Base-by-base conservation (phyloP, 35 echinoderm and acorn worm genomes). In the Hemicentrotus pulcherrimus region DNA sequence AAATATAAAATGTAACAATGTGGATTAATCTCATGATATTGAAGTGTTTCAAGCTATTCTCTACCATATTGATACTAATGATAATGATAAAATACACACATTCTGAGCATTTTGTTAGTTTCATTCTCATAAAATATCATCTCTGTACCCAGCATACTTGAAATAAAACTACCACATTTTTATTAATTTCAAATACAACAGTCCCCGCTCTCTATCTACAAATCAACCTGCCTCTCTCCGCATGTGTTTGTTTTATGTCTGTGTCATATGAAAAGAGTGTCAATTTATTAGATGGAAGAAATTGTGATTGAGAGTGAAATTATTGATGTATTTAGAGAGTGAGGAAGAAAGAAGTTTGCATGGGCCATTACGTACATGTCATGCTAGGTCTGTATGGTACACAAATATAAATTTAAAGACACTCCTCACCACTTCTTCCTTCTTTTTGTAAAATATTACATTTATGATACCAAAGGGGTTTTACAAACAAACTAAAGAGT, bases 181-280 rank as follows among this genome's bases (percentile, higher is more conserved):
- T 78, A 78, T 78, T 78, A 78, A 78, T 78, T 78, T 78, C 65
- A 78, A 78, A 78, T 78, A 24, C 65, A 78, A n/a, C 19, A n/a
- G 65, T 78, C 65, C 24, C 24, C 22, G 65, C 65, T 28, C 22
- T 78, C 65, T 78, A 78, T 78, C 28, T 78, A 78, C 61, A 78
- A 78, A 22, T 28, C 65, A 78, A 78, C 65, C 65, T n/a, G 65
- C 19, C 65, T 78, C 19, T 28, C 65, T 28, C 18, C 6, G 19
- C 22, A 4, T n/a, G 6, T 78, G 65, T 78, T 78, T 78, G 65
- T 78, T 78, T 78, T 78, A 78, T 78, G 65, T 78, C 65, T 78
- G 65, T 78, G 48, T 50, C 48, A 50, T 50, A 50, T 50, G 22
- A 78, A 78, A 78, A n/a, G 65, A 78, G 65, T 78, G 65, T 78